Base-by-base conservation (phyloP, 2,888 invertebrate species). In the Trisateles emortualis region DNA sequence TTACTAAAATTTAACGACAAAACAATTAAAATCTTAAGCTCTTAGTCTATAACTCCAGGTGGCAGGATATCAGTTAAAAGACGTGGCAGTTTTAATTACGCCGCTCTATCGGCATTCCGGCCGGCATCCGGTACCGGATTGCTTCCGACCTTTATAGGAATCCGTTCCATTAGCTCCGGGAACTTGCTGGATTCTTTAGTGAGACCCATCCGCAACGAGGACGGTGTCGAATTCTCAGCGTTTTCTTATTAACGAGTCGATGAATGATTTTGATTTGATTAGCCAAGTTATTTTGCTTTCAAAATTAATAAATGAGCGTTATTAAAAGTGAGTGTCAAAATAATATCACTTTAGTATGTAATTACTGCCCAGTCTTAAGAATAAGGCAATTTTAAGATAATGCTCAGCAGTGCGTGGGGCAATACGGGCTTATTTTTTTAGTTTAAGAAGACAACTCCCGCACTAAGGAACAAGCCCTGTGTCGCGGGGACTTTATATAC, bases 61-160 rank as follows among this genome's bases (percentile, higher is more conserved):
- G 77, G 69, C 69, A 71, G 76, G 76, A 72, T 79, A 84, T 84
- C 81, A 79, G 79, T 81, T 84, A 84, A 83, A 84, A 83, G 83
- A 78, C 83, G 78, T 78, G 85, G 82, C 85, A 85, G 83, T 85
- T 87, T 88, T 88, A 88, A 88, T 88, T 87, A 87, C 86, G 81
- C 73, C 76, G 72, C 78, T 74, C 76, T 80, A 86, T 86, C 84
- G 86, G 75, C 84, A 87, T 87, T 86, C 87, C 87, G 67, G 66
- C 45, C 75, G 69, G 68, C 66, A 68, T 65, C 73, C 68, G 70
- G 60, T 64, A 71, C 77, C 73, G 76, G 78, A 77, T 76, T 75
- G 75, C 74, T 72, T 74, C 76, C 76, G 75, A 75, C 78, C 78
- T 69, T 72, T 77, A 70, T 64, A 72, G 86, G 86, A 87, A 88